Percentiles rank a stretch among this genome's conserved stretches.
Evolutionary conservation across 2,797 vertebrate genomes (phyloP).

Genomic region (Morelia viridis): DNA sequence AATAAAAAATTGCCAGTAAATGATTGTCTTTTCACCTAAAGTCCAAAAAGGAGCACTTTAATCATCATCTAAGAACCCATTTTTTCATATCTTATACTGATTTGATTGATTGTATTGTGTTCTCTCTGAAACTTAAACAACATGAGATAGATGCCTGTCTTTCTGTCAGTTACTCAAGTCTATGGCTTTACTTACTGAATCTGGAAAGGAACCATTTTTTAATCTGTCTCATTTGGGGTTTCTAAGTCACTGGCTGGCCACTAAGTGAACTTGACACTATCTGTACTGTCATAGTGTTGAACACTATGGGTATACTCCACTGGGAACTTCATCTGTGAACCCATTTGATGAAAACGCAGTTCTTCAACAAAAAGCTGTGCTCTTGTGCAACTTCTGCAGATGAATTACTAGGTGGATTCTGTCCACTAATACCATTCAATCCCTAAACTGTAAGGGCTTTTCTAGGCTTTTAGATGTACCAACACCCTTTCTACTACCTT

Average conservation of each 20-base stretch:
- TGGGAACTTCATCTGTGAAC: slow-evolving; percentile 17
- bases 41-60: slow-evolving; percentile 76
- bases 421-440: slow-evolving; percentile 56
- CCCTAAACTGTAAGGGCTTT: slow-evolving; percentile 72
- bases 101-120: slow-evolving; percentile 72
- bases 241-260: slow-evolving; percentile 69
- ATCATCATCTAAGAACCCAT: slow-evolving; percentile 67
- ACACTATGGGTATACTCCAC: slow-evolving; percentile 34
- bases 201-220: slow-evolving; percentile 53
- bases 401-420: neutral
- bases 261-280: slow-evolving; percentile 72
- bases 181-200: slow-evolving; percentile 63
- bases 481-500: slow-evolving; percentile 60
- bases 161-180: slow-evolving; percentile 62
- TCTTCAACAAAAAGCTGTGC: neutral
- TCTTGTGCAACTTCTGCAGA: neutral
- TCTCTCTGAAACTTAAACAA: slow-evolving; percentile 65
- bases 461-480: slow-evolving; percentile 63
- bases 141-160: slow-evolving; percentile 68
- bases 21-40: slow-evolving; percentile 72
- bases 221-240: slow-evolving; percentile 31
- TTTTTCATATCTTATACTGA: slow-evolving; percentile 72
- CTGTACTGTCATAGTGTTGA: slow-evolving; percentile 64
- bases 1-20: slow-evolving; percentile 74
- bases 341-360: neutral